Evolutionary conservation across 2,888 invertebrate genomes (phyloP).

Genomic region (Lepidochitona cinerea): DNA sequence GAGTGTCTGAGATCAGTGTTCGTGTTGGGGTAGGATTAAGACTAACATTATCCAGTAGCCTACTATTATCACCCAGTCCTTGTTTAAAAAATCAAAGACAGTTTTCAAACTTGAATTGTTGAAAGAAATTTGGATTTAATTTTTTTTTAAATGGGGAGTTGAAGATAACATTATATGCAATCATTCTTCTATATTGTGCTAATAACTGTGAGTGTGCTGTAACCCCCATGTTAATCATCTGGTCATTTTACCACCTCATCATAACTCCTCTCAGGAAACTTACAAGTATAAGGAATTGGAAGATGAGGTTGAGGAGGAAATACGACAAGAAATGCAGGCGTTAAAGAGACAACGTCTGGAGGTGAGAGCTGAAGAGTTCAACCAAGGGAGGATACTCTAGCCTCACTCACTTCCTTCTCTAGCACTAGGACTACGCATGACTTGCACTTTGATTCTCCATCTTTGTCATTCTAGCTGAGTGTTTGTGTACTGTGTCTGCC

Average conservation of each 20-base stretch:
- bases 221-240: not conserved
- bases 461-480: not conserved
- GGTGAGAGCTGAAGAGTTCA: conserved; percentile 3
- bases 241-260: not conserved
- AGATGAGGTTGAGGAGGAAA: conserved; percentile 62
- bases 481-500: not conserved
- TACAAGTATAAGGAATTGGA: conserved; percentile 66
- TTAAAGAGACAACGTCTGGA: conserved; percentile 22
- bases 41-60: too few species aligned
- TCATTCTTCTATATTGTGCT: too few species aligned
- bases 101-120: too few species aligned
- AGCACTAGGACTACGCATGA: not conserved
- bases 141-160: too few species aligned
- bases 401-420: not conserved
- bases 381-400: not conserved
- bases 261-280: conserved; percentile 50
- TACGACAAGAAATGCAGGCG: conserved; percentile 55
- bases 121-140: too few species aligned
- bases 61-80: too few species aligned
- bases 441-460: not conserved
- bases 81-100: too few species aligned
- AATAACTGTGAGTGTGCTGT: too few species aligned
- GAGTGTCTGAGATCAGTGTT: too few species aligned
- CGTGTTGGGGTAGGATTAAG: too few species aligned
- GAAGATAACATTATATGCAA: too few species aligned